Percentiles rank a stretch among this genome's conserved stretches.
Conservation (phyloP, 2,113 vertebrate species). For the Prunella himalayana region DNA sequence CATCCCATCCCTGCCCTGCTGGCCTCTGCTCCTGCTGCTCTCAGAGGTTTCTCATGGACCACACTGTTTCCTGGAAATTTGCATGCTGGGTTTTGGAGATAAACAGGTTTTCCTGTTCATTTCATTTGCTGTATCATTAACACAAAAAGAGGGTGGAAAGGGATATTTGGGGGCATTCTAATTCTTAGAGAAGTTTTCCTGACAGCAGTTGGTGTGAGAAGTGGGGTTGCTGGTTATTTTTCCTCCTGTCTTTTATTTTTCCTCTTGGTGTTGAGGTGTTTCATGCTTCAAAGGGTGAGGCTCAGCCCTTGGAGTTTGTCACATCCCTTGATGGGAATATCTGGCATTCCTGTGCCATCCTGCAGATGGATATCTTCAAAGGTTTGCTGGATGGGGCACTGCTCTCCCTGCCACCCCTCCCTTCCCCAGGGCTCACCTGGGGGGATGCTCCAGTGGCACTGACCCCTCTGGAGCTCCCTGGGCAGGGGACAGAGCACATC, state of each 20-base stretch:
- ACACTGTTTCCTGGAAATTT: rapidly evolving
- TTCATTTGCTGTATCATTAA: not conserved
- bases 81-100: not conserved
- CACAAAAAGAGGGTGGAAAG: too few species aligned
- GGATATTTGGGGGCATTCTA: not conserved
- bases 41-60: not conserved
- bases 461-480: not conserved
- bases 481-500: not conserved
- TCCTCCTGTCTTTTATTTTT: not conserved
- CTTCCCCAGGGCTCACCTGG: rapidly evolving
- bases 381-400: not conserved
- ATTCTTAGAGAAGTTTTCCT: not conserved
- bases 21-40: not conserved
- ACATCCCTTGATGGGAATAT: rapidly evolving
- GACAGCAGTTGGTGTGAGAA: not conserved
- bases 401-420: not conserved
- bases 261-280: not conserved
- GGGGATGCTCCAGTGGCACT: not conserved
- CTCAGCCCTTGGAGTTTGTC: not conserved
- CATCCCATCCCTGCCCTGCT: not conserved
- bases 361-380: not conserved
- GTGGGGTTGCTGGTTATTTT: not conserved
- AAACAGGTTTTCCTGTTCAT: not conserved
- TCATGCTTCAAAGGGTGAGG: not conserved
- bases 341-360: not conserved